Base-by-base conservation (phyloP, 2,113 vertebrate species). In the Triplophysa siluroides region DNA sequence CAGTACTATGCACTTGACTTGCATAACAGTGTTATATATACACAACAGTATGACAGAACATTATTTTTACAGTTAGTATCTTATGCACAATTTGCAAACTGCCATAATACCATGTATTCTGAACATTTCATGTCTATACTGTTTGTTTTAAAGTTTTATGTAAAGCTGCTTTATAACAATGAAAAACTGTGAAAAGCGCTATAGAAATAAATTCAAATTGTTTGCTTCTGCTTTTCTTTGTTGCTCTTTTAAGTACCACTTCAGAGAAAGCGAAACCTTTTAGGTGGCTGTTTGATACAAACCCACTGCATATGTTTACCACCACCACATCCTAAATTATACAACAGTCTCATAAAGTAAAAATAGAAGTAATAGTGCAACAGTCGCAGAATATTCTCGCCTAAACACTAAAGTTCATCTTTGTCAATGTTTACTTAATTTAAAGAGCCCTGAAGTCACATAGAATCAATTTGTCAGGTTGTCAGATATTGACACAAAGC, bases 221-320 rank as follows among this genome's bases (percentile, higher is more conserved):
- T 18, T 18, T 43, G 56, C 41, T 21, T 45, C 8, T 45, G 71
- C 33, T 24, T 11, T 64, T 43, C 52, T 33, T 4, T 56, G 52
- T 54, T 6, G 4, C 7, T 65, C 21, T 50, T 2, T 76, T 10
- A 65, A 76, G 45, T 16, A 12, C 75, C 62, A 77, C 19, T 38
- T 41, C 21, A 78, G 23, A 14, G 38, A 80, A 84, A 82, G 47
- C 13, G 38, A 79, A 78, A 78, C 18, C 43, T 1, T 3, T 71
- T 19, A 12, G 21, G 21, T 24, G 6, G 8, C 11, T 29, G 14
- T 76, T 52, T 38, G 50, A 67, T 11, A 54, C 41, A 41, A 52
- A 76, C 64, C 72, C 78, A 64, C 72, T 50, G 3, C 16, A 38
- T 41, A 82, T 23, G 21, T 52, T 52, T 26, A 74, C 16, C 16